Conservation (phyloP, 2,888 invertebrate species). For the Nemoura dubitans region DNA sequence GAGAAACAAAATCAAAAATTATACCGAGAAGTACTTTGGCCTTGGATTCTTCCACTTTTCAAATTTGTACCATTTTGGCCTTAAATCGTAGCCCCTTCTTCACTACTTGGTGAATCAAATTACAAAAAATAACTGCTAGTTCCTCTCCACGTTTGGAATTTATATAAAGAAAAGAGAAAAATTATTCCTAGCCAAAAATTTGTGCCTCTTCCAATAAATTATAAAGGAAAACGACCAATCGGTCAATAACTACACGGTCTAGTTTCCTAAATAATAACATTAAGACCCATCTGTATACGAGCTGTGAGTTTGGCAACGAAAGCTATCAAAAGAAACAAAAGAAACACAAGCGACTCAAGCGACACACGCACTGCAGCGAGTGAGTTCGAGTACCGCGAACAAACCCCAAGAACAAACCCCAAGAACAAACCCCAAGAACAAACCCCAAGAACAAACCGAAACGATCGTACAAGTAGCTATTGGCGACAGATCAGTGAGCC, state of each 20-base stretch:
- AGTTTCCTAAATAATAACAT: background rate
- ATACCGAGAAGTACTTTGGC: background rate
- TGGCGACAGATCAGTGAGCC: no score
- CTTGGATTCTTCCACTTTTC: conserved; percentile 12
- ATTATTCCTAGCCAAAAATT: conserved; percentile 5
- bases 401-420: no score
- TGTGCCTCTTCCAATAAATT: background rate
- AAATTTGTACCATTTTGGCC: conserved; percentile 12
- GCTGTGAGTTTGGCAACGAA: background rate
- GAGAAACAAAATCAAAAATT: conserved; percentile 20
- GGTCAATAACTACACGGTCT: background rate
- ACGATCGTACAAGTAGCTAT: no score
- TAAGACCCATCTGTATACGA: background rate
- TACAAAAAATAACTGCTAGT: background rate
- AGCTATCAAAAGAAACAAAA: background rate
- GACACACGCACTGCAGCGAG: background rate
- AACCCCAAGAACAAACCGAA: background rate
- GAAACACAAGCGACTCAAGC: background rate
- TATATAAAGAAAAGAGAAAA: background rate
- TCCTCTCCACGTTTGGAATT: conserved; percentile 12
- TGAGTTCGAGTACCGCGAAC: background rate
- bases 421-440: background rate
- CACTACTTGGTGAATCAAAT: background rate
- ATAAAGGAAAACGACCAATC: background rate
- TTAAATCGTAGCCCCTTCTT: background rate